Evolutionary conservation across 2,113 vertebrate genomes (phyloP).

Genomic region (Equus quagga): DNA sequence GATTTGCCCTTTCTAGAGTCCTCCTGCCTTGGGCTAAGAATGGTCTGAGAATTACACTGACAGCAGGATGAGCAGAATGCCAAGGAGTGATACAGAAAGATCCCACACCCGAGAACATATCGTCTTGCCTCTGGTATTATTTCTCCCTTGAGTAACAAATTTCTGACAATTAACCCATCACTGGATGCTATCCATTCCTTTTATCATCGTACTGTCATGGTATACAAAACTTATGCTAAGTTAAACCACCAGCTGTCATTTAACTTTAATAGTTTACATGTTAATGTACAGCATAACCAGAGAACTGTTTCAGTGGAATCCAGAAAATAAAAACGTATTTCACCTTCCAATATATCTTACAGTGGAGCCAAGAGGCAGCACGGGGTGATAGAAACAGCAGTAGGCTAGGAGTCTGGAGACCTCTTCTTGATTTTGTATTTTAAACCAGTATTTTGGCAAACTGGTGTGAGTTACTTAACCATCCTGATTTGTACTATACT

Average conservation of each 20-base stretch:
- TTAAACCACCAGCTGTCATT: background rate
- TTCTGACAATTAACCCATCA: background rate
- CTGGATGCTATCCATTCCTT: background rate
- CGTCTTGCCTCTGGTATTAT: background rate
- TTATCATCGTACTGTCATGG: background rate
- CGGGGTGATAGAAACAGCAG: background rate
- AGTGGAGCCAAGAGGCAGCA: background rate
- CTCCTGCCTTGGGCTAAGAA: background rate
- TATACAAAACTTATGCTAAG: background rate
- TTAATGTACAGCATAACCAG: background rate
- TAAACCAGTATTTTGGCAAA: background rate
- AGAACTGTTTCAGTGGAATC: background rate
- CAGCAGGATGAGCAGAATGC: background rate
- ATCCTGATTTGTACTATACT: background rate
- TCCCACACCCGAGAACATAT: background rate
- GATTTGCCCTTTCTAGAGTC: background rate
- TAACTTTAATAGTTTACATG: background rate
- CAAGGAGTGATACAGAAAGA: background rate
- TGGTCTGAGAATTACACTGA: background rate
- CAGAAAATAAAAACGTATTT: background rate
- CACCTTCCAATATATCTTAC: background rate
- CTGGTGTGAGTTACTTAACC: background rate
- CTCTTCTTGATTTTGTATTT: background rate
- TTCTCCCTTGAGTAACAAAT: background rate
- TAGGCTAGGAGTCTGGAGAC: background rate